Base-by-base conservation (phyloP, 2,113 vertebrate species). In the Urocitellus parryii region DNA sequence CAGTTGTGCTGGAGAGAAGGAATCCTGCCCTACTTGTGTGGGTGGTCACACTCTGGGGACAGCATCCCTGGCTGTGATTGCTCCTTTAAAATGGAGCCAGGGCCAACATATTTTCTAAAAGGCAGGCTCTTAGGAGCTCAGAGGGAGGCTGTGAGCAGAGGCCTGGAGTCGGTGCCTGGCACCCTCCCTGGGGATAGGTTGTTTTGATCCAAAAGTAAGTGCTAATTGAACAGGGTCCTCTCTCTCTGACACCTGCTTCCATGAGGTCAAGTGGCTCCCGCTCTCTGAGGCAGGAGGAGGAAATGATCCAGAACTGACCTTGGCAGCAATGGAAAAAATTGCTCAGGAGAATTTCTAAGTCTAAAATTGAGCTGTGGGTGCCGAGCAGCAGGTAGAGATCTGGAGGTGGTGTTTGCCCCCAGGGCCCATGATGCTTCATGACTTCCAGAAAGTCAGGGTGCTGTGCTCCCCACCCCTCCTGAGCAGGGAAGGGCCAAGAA, bases 151-250 rank as follows among this genome's bases (percentile, higher is more conserved):
- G 58, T 22, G 7, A 48, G 48, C 65, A 53, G 61, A 18, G 34
- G 6, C 9, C 42, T 14, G 65, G 45, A 37, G 2, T 1, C 0
- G 0, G 32, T 5, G 32, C 32, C n/a, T 34, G 63, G 10, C 37
- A 79, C n/a, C 74, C 68, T 29, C 17, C 65, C 53, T 5, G 1
- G 68, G 56, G 42, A 24, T 37, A 27, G 51, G 27, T 65, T 61
- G 10, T 65, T 80, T 42, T 37, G 72, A n/a, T 51, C 51, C 11
- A 67, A 14, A 42, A 53, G 51, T 45, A 63, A 39, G 14, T 2
- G 24, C 73, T 88, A 29, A 32, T n/a, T 91, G 17, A 65, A 18
- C 67, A 42, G 34, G 63, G 14, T 37, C 74, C 81, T 25, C 34
- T 61, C 34, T 61, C 67, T 77, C 78, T 27, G 24, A 48, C 37